Evolutionary conservation across 2,113 vertebrate species (phyloP), one percentile per base, ranked within the genome.

Genomic region (Gasterosteus aculeatus): DNA sequence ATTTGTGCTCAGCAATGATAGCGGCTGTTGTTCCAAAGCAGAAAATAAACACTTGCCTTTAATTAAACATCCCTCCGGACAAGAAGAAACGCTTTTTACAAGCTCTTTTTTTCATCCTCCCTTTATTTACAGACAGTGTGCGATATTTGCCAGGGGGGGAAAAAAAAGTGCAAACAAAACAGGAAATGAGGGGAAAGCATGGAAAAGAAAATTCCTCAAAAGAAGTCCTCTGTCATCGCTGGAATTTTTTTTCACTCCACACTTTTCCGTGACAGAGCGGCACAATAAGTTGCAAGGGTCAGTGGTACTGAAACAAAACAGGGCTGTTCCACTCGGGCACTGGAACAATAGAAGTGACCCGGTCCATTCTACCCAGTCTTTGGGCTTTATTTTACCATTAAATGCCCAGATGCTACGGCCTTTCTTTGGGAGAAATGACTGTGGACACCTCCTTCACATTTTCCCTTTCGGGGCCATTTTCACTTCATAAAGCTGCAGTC

Each of bases 401-500:
- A 92, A 93, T 93, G 94, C 92, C 95, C 96, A 97, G 96, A 97
- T 96, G 95, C 95, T 85, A 90, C 61, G 75, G 93, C 92, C 84
- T 93, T 95, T 95, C 94, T 86, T 91, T 81, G 56, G 18, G 93
- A 95, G 93, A 95, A 96, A 95, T 95, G 92, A 95, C 95, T 94
- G 91, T 87, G 93, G 95, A 96, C 94, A 94, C 94, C 95, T 94
- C 94, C 95, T 95, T 96, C 92, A 91, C 95, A 94, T 95, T 96
- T 95, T 94, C 94, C 93, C 95, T 95, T 94, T 94, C 93, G 92
- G 86, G 87, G 91, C 89, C 88, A 90, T 96, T 98, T 96, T 97
- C 95, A 96, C 96, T 98, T 97, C 96, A 97, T 98, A 97, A 98
- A 98, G 96, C 95, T 89, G 93, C 95, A 97, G 95, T 98, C 96